Evolutionary conservation across 2,888 invertebrate genomes (phyloP), one percentile per base, ranked within the genome.

Genomic region (Dexiosoma caninum): DNA sequence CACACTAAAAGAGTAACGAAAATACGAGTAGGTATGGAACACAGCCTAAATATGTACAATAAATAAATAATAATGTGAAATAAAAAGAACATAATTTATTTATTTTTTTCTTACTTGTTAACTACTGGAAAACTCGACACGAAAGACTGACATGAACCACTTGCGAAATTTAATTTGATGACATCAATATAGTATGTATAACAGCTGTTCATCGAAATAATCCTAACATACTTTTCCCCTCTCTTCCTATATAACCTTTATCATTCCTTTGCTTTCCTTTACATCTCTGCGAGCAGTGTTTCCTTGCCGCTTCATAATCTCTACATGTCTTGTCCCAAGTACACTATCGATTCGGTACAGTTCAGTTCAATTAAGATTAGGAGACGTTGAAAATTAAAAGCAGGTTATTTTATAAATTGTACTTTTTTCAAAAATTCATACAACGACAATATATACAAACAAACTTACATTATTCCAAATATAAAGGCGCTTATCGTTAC

Each of bases 401-500:
- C 51, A 60, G 51, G 46, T 57, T 69, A 30, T 32, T 21, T 32
- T 60, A 12, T 44, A 53, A 46, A 35, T 37, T 3, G 12, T 3
- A 10, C 19, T 16, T 46, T 12, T 51, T 27, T 69, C 1, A 62
- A 55, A 40, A 64, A n/a, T n/a, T n/a, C n/a, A n/a, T 57, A 49
- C 32, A 32, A 32, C 37, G 21, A 37, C 42, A 49, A 32, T 16
- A 60, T 51, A 67, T 62, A 66, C 42, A 72, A 46, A 14, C 46
- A 60, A 75, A 75, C 60, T 57, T 51, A 44, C 76, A 59, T 21
- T 77, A 77, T 69, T 62, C 51, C 53, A 30, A 27, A 55, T 35
- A 30, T 19, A 14, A 77, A 94, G 95, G 92, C 89, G 92, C 94
- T 81, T 95, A 95, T 87, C 94, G 94, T 86, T 95, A 94, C 87